Evolutionary conservation across 2,797 vertebrate genomes (phyloP), one percentile per base, ranked within the genome.

Genomic region (Anolis apletophallus): DNA sequence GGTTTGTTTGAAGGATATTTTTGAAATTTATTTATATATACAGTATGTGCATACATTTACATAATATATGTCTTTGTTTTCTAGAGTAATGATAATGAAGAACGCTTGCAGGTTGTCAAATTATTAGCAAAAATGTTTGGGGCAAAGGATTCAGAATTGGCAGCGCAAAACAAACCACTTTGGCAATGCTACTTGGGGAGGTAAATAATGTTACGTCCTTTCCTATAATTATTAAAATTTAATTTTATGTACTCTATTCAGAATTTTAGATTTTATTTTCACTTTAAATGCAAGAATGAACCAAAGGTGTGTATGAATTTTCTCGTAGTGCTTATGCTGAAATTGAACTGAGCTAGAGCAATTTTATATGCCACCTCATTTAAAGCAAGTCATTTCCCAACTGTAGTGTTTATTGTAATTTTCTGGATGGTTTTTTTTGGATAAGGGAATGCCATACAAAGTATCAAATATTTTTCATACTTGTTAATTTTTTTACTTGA

Each of bases 41-140:
- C n/a, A n/a, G 46, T 32, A 16, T 11, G 36, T 46, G n/a, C 8
- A 83, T 59, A 40, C 7, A 84, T 80, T 64, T 85, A 26, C 55
- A 9, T 3, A 29, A 19, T 40, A 23, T 80, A 1, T n/a, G 5
- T 92, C 29, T 90, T 94, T 0, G 0, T 92, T 91, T 94, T 96
- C 91, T 89, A 99, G 99, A 99, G 99, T 94, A 99, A 99, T 92
- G 99, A 99, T 95, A 99, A 99, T 84, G 99, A 99, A n/a, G 99
- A 99, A 94, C 97, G 99, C 50, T 97, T 99, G 83, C 98, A 99
- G 93, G 99, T 99, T 90, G 99, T 99, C 90, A 99, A 98, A 94
- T 97, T 99, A 90, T 96, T 99, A 91, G 99, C 99, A 86, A 99
- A 99, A 97, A 99, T 99, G 99, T 99, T 99, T 94, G 99, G 99